Base-by-base conservation (phyloP, 2,888 invertebrate species). In the Helleia helle region DNA sequence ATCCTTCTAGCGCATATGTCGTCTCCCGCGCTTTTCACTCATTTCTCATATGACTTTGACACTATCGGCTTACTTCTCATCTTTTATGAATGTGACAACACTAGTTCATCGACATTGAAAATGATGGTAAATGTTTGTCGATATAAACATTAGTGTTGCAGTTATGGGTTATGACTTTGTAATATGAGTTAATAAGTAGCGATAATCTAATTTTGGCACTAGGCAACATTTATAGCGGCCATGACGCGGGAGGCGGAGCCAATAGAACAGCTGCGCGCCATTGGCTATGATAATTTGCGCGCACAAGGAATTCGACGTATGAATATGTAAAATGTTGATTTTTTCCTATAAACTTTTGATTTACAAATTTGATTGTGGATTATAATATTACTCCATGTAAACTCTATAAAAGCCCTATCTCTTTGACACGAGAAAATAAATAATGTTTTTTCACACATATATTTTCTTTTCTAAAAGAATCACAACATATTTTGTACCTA, bases 221-320 rank as follows among this genome's bases (percentile, higher is more conserved):
- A 73, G 64, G 54, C 61, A 58, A 68, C 62, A 65, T 67, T 65
- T 56, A 62, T 55, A 65, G 74, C 80, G 68, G 80, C 77, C 81
- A 83, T 81, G 67, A 61, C 77, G 68, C 59, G 70, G 61, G 68
- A 58, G 81, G 79, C 75, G 81, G 71, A 62, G 76, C 70, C 53
- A 49, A 47, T 48, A 40, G 46, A 48, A 53, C 55, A 58, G 61
- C 54, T 55, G 67, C 68, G 66, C 66, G 70, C 66, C 62, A 84
- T 84, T 83, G 83, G 83, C 60, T 61, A 58, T 54, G 48, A 59
- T 59, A 43, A 70, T 69, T 69, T 47, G 71, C 71, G 65, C 70
- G 65, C 58, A 62, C 62, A 59, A 60, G 55, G 58, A 63, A 60
- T 22, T 34, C 34, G 34, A 34, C n/a, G 34, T 18, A 22, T 13